Percentiles rank a stretch among this genome's conserved stretches.
Evolutionary conservation across 2,888 invertebrate genomes (phyloP).

Genomic region (Leistus spinibarbis): DNA sequence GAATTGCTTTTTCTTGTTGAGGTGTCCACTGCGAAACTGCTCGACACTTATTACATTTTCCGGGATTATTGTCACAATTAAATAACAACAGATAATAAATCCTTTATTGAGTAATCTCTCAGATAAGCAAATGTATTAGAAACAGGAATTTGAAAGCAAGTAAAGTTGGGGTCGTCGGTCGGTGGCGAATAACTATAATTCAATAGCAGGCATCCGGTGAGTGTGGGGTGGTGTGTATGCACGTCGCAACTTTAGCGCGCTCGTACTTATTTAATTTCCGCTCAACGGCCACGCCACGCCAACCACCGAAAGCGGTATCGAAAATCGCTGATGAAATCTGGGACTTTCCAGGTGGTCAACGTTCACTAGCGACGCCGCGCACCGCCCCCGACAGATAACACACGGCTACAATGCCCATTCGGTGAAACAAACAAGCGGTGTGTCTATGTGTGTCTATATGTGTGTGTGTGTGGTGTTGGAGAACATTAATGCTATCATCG

Average conservation of each 20-base stretch:
- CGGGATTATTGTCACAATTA: no score
- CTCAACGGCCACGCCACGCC: not conserved
- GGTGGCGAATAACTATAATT: not conserved
- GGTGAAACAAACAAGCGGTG: constrained; percentile 32
- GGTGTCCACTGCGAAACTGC: no score
- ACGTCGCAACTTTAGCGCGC: not conserved
- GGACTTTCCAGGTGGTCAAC: constrained; percentile 33
- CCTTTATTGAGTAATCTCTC: no score
- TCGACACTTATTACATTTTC: no score
- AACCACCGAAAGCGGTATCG: constrained; percentile 22
- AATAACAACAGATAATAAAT: no score
- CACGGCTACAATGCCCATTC: constrained; percentile 20
- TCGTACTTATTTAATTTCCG: constrained; percentile 38
- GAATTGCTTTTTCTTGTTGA: no score
- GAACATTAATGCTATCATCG: constrained; percentile 32
- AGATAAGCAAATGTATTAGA: no score
- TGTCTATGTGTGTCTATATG: not conserved
- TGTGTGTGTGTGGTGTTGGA: not conserved
- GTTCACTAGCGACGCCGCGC: no score
- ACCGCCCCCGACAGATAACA: constrained; percentile 26
- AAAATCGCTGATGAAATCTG: constrained; percentile 39
- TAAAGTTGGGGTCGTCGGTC: not conserved
- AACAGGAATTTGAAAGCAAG: no score
- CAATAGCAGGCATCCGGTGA: not conserved
- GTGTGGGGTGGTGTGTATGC: not conserved